phyloP scores from a whole-genome alignment of 2,113 vertebrate species.

The Nothoprocta perdicaria region DNA sequence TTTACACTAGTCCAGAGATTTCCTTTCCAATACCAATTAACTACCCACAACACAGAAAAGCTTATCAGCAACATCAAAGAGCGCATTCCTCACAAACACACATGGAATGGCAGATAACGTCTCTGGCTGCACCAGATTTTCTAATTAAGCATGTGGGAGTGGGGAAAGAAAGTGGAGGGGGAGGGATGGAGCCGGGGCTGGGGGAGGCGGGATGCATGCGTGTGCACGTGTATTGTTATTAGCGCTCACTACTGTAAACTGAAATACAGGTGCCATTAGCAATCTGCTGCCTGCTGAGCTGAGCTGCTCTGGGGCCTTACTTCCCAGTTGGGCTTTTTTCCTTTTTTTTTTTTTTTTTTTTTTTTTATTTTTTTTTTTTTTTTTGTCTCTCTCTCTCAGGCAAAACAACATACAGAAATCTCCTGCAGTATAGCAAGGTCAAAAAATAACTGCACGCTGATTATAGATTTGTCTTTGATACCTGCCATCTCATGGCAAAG shows the following conservation, averaged over 20 bases:
- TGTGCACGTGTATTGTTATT: background rate
- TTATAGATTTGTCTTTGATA: background rate
- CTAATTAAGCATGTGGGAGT: conserved; percentile 47
- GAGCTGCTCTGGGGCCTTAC: background rate
- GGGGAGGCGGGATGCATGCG: background rate
- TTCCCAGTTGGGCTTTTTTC: background rate
- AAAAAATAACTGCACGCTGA: background rate
- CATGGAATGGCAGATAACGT: conserved; percentile 60
- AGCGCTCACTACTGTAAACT: conserved; percentile 15
- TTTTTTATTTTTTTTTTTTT: background rate
- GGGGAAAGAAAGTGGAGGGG: background rate
- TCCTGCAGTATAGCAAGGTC: background rate
- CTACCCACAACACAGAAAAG: conserved; percentile 68
- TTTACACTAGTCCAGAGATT: conserved; percentile 72
- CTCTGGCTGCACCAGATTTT: conserved; percentile 67
- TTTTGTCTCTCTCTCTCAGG: conserved; percentile 2
- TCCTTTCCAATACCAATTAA: conserved; percentile 76
- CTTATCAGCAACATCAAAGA: conserved; percentile 67
- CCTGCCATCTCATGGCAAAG: background rate
- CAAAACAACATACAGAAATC: background rate
- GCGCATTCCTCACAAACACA: conserved; percentile 63
- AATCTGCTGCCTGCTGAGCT: conserved; percentile 52
- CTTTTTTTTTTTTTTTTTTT: background rate
- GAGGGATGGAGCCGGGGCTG: background rate
- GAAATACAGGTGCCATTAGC: conserved; percentile 50